These are phyloP conservation scores for Tapera naevia DNA, from an alignment of 2,797 vertebrate genomes.

Conservation along the genomic window DNA sequence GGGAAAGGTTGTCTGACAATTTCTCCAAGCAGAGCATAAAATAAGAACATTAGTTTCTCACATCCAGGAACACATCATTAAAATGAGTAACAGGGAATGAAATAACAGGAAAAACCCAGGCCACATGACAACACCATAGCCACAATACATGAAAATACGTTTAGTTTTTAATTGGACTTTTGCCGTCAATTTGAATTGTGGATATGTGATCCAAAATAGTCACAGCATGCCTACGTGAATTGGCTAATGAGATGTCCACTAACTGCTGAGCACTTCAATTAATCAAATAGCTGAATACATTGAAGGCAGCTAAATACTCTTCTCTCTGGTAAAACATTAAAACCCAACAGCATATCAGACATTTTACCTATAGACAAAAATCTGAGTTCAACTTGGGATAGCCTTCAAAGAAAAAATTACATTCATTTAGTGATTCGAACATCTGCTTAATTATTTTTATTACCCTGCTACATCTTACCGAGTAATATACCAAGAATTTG, in stretches of 20 bases:
- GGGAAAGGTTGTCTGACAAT: slow-evolving; percentile 30
- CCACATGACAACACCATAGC: slow-evolving; percentile 36
- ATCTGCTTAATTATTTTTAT: slow-evolving; percentile 65
- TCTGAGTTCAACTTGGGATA: slow-evolving; percentile 53
- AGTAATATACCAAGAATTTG: slow-evolving; percentile 33
- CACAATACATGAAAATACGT: slow-evolving; percentile 55
- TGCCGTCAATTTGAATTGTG: slow-evolving; percentile 47
- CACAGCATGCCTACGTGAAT: slow-evolving; percentile 66
- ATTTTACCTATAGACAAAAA: slow-evolving; percentile 57
- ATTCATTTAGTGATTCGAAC: slow-evolving; percentile 32
- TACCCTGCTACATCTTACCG: slow-evolving; percentile 28
- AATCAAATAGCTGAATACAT: slow-evolving; percentile 66
- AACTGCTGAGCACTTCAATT: slow-evolving; percentile 64
- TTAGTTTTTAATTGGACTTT: slow-evolving; percentile 74
- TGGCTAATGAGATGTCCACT: slow-evolving; percentile 77
- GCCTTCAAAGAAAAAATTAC: slow-evolving; percentile 60
- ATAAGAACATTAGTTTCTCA: slow-evolving; percentile 13
- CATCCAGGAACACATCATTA: slow-evolving; percentile 45
- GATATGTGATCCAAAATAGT: slow-evolving; percentile 66
- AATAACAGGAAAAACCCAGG: slow-evolving; percentile 46
- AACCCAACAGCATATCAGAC: slow-evolving; percentile 21
- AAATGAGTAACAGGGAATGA: slow-evolving; percentile 38
- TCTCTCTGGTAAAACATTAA: slow-evolving; percentile 51
- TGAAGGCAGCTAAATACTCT: slow-evolving; percentile 49
- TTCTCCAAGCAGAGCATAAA: slow-evolving; percentile 5